Conservation (phyloP, 2,888 invertebrate species). For the Hybos culiciformis region DNA sequence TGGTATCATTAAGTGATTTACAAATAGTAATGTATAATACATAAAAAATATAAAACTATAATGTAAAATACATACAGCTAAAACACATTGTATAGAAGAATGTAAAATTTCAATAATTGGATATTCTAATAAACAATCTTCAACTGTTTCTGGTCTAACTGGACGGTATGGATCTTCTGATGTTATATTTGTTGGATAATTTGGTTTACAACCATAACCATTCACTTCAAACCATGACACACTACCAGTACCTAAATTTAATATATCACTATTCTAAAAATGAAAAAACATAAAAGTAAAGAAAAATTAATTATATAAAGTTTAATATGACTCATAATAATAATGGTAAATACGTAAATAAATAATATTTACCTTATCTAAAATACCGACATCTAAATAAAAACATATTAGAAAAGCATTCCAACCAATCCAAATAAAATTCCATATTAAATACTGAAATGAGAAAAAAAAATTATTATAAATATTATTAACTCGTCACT, state of each 20-base stretch:
- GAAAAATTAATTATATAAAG: constrained; percentile 6
- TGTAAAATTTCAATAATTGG: constrained; percentile 80
- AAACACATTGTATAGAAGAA: constrained; percentile 59
- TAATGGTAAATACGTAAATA: neutral
- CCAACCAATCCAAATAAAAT: constrained; percentile 83
- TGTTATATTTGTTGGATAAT: constrained; percentile 47
- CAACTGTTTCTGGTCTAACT: constrained; percentile 54
- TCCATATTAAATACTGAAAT: constrained; percentile 85
- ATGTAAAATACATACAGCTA: constrained; percentile 44
- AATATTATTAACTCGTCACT: neutral
- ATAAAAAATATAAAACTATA: constrained; percentile 1
- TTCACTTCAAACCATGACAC: constrained; percentile 92
- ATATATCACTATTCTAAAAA: constrained; percentile 62
- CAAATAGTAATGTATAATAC: too few species aligned
- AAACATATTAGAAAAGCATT: constrained; percentile 89
- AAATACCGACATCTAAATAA: constrained; percentile 73
- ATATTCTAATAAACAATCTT: constrained; percentile 75
- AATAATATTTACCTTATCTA: constrained; percentile 55
- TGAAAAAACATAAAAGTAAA: constrained; percentile 11
- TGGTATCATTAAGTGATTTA: too few species aligned
- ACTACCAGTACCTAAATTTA: constrained; percentile 82
- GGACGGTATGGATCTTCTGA: constrained; percentile 50
- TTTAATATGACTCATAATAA: neutral
- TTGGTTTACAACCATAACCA: constrained; percentile 76
- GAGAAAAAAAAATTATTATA: constrained; percentile 11